phyloP scores from a whole-genome alignment of 2,797 vertebrate genomes.

The Gephyroberyx darwinii region DNA sequence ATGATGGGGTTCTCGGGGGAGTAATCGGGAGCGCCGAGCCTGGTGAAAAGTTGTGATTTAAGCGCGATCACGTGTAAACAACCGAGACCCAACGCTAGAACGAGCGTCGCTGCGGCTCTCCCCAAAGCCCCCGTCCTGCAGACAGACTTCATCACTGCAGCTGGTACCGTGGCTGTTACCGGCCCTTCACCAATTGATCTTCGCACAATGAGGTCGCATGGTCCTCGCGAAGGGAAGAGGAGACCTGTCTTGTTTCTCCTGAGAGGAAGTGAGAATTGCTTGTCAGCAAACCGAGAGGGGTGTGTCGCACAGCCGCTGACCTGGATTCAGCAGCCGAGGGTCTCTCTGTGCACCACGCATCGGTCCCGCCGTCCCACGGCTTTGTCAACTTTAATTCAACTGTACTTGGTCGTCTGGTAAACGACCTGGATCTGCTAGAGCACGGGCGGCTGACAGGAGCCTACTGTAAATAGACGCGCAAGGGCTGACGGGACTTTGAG shows the following conservation, averaged over 20 bases:
- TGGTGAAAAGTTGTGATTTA: constrained; percentile 72
- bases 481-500: constrained; percentile 65
- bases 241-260: constrained; percentile 46
- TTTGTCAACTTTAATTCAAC: constrained; percentile 14
- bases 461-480: constrained; percentile 48
- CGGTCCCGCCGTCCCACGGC: neutral
- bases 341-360: neutral
- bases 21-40: constrained; percentile 30
- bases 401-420: neutral
- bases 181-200: constrained; percentile 9
- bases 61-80: constrained; percentile 70
- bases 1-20: constrained; percentile 58
- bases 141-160: constrained; percentile 41
- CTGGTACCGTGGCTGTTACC: constrained; percentile 22
- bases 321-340: constrained; percentile 13
- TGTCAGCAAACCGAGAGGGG: constrained; percentile 56
- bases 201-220: constrained; percentile 28
- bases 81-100: constrained; percentile 57
- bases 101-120: constrained; percentile 28
- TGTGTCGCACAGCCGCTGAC: constrained; percentile 31
- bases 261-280: constrained; percentile 68
- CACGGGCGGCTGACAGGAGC: constrained; percentile 18
- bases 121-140: constrained; percentile 7
- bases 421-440: neutral
- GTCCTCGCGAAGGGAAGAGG: constrained; percentile 19